A percentile compares a stretch with the other conserved stretches of the same genome.
These are phyloP conservation scores for Drosophila atroscutellata DNA, from an alignment of 2,888 invertebrate genomes.

Conservation along the genomic window DNA sequence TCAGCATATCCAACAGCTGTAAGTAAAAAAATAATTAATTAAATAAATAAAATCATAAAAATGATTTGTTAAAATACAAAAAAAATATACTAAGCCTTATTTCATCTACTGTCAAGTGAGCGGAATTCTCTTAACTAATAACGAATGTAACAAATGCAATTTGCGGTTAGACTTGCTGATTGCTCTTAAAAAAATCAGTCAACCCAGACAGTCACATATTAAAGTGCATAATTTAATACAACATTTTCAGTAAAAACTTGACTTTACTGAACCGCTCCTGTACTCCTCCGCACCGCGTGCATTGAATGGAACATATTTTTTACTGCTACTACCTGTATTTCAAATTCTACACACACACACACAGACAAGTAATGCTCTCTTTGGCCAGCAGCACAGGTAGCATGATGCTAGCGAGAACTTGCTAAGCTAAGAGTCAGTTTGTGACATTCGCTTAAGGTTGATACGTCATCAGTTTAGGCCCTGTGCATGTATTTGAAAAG, in stretches of 20 bases:
- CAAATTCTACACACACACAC: constrained; percentile 40
- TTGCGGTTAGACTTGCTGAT: background rate
- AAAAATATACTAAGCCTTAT: background rate
- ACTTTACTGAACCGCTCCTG: constrained; percentile 32
- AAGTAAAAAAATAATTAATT: constrained; percentile 73
- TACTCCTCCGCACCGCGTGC: constrained; percentile 34
- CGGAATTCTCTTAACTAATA: background rate
- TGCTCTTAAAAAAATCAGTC: background rate
- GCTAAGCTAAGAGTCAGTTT: constrained; percentile 39
- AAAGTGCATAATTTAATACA: background rate
- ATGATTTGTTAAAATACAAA: background rate
- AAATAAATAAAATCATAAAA: background rate
- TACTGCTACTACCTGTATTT: constrained; percentile 54
- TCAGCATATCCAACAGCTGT: constrained; percentile 96
- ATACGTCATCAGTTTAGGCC: constrained; percentile 65
- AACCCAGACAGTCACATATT: background rate
- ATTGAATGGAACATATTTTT: constrained; percentile 63
- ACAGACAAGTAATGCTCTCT: constrained; percentile 29
- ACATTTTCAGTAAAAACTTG: background rate
- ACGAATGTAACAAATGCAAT: background rate
- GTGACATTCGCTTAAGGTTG: constrained; percentile 34
- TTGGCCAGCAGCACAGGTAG: constrained; percentile 38
- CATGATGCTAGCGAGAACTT: constrained; percentile 9
- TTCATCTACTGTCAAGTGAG: background rate
- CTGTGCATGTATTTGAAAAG: constrained; percentile 11